Evolutionary conservation across 2,797 vertebrate species (phyloP), one percentile per base, ranked within the genome.

Genomic region (Phalanger gymnotis): DNA sequence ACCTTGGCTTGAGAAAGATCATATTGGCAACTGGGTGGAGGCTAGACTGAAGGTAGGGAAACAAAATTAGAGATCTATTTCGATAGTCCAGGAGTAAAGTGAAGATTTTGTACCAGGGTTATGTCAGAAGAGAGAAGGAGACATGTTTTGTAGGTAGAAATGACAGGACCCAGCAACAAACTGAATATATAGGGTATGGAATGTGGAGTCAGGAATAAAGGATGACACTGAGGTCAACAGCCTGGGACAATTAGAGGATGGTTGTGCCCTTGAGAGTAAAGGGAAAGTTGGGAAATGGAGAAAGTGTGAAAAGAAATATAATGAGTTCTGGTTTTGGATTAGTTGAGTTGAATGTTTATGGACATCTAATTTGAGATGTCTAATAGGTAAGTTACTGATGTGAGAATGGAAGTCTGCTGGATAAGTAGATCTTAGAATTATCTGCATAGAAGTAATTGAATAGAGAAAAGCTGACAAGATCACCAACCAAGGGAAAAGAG

Each of bases 31-130:
- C 58, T 40, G 6, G 13, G 28, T 73, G 5, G 34, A n/a, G 61
- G 16, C 14, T 9, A 73, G 2, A 40, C 13, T 66, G 19, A 40
- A 73, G 5, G 16, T 2, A 31, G 57, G 28, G 57, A 0, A 31
- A 12, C 34, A 16, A 40, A n/a, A 7, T 5, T 25, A 40, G 66
- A 73, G 22, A 73, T 3, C 19, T 40, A 22, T 40, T 40, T 2
- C 16, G 25, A 73, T 73, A 73, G 51, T 51, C 51, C 34, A 34
- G 31, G 54, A 58, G 30, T 31, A 0, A 16, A 54, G 54, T 55
- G 2, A 66, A 31, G 3, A 11, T 11, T 53, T 28, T 5, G 0
- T 1, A 25, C 2, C 31, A 54, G 55, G 22, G 9, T 28, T 0
- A 0, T 34, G 28, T 40, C 3, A 31, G 56, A 0, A 14, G 90